Conservation (phyloP, 1,140 invertebrate species). For the Nebria ingens region DNA sequence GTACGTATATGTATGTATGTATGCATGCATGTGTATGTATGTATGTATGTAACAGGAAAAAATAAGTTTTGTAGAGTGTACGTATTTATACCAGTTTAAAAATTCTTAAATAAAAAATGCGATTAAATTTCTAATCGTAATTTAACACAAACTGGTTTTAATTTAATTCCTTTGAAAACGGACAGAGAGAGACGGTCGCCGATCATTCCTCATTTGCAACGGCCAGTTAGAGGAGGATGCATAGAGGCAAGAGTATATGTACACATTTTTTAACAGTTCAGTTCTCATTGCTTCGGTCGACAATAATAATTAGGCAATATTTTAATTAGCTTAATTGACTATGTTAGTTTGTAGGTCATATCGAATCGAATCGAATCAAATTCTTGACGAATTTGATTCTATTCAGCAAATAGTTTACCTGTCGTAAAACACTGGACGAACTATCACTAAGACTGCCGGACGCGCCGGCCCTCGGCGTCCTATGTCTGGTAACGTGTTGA, state of each 20-base stretch:
- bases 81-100: neutral
- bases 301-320: neutral
- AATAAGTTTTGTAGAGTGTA: neutral
- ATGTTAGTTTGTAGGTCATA: neutral
- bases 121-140: neutral
- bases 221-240: neutral
- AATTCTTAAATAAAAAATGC: neutral
- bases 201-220: too few relatives aligned
- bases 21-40: too few relatives aligned
- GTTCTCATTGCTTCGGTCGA: neutral
- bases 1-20: too few relatives aligned
- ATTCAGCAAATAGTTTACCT: constrained; percentile 30
- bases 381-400: too few relatives aligned
- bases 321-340: neutral
- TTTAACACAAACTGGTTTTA: neutral
- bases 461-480: constrained; percentile 23
- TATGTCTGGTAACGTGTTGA: constrained; percentile 14
- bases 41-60: too few relatives aligned
- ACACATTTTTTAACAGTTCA: neutral
- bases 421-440: constrained; percentile 36
- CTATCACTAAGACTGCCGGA: constrained; percentile 36
- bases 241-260: neutral
- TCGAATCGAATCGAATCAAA: too few relatives aligned
- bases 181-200: neutral
- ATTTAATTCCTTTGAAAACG: neutral